A percentile compares a stretch with the other conserved stretches of the same genome.
Conservation (phyloP, 2,888 invertebrate species). For the Spatulosminthurus flaviceps region DNA sequence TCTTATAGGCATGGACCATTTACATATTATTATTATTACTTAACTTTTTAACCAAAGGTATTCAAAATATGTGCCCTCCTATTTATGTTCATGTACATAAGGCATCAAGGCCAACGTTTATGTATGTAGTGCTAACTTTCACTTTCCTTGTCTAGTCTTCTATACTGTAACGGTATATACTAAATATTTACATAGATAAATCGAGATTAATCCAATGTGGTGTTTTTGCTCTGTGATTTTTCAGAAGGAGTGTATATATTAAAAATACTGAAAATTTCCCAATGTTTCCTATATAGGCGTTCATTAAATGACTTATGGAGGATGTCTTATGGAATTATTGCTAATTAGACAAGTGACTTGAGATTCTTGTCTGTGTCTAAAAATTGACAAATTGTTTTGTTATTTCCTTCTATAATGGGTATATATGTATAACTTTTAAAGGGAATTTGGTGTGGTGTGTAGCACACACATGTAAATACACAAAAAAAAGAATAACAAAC, state of each 20-base stretch:
- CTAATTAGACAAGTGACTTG: neutral
- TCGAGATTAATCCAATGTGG: neutral
- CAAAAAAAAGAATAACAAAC: constrained; percentile 3
- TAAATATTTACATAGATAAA: constrained; percentile 7
- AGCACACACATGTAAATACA: too few species aligned
- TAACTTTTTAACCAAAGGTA: neutral
- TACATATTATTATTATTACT: neutral
- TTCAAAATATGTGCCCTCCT: neutral
- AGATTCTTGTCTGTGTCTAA: constrained; percentile 1
- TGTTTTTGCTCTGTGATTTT: neutral
- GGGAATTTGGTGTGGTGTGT: too few species aligned
- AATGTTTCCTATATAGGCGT: too few species aligned
- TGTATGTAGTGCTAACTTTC: neutral
- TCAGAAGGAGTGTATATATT: too few species aligned
- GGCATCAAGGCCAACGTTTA: constrained; percentile 4
- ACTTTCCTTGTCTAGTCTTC: too few species aligned
- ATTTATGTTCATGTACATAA: neutral
- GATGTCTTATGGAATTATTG: neutral
- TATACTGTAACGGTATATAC: too few species aligned
- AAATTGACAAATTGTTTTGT: neutral
- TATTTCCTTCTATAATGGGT: neutral
- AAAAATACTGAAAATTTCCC: too few species aligned
- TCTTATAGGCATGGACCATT: too few species aligned
- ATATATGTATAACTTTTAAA: neutral
- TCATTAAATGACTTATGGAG: neutral